Evolutionary conservation across 2,797 vertebrate genomes (phyloP).

Genomic region (Stomatorhinus walkeri): DNA sequence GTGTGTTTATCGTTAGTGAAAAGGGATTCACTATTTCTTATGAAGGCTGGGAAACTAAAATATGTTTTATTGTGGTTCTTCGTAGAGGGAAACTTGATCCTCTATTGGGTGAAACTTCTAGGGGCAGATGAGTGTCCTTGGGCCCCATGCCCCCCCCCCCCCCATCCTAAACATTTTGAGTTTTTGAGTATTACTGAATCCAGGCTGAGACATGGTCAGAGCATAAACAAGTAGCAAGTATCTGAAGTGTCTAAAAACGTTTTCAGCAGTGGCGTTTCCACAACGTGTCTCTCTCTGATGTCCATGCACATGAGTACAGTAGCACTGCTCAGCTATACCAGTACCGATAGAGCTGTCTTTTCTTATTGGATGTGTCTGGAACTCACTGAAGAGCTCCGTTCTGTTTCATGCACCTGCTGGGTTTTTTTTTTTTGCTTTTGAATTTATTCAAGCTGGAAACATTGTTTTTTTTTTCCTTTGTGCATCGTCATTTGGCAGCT

Average conservation of each 20-base stretch:
- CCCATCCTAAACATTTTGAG: not conserved
- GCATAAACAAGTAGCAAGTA: not conserved
- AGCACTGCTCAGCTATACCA: not conserved
- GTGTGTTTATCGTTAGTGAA: slow-evolving; percentile 45
- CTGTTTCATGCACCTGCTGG: not conserved
- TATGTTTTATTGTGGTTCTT: not conserved
- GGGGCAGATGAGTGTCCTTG: not conserved
- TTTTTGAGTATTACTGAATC: slow-evolving; percentile 6
- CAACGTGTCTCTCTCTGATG: not conserved
- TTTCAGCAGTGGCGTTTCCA: not conserved
- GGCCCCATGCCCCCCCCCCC: too few relatives aligned
- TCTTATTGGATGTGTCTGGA: not conserved
- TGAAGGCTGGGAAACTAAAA: slow-evolving; percentile 23
- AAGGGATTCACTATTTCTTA: slow-evolving; percentile 50
- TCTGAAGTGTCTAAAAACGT: not conserved
- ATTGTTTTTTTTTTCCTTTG: not conserved
- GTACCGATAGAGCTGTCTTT: not conserved
- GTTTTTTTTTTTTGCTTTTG: not conserved
- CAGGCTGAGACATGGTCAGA: not conserved
- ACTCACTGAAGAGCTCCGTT: not conserved
- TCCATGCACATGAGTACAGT: not conserved
- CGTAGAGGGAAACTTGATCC: slow-evolving; percentile 2
- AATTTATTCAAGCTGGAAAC: slow-evolving; percentile 16
- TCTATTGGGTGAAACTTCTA: not conserved
- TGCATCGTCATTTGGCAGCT: not conserved